phyloP scores from a whole-genome alignment of 2,888 invertebrate species.

The Meghimatium bilineatum region DNA sequence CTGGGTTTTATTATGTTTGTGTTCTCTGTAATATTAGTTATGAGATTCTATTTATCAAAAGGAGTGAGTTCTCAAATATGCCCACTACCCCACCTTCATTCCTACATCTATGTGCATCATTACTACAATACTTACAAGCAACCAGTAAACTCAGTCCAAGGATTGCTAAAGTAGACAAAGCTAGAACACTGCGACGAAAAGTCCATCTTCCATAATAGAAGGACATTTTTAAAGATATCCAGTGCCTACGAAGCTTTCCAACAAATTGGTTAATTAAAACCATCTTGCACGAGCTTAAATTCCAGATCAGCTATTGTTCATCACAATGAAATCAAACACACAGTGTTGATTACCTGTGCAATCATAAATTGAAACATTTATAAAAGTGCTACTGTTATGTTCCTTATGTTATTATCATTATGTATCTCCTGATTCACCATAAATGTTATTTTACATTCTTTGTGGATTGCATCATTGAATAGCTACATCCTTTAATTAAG shows the following conservation, averaged over 20 bases:
- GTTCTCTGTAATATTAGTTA: too few species aligned
- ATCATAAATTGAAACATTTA: neutral
- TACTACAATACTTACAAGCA: constrained; percentile 24
- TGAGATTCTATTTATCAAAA: too few species aligned
- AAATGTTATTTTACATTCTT: neutral
- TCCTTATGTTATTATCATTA: neutral
- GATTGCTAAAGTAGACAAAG: neutral
- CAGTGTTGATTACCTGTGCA: neutral
- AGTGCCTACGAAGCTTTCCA: constrained; percentile 25
- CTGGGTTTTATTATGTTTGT: too few species aligned
- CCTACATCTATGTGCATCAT: too few species aligned
- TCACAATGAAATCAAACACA: neutral
- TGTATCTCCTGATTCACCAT: neutral
- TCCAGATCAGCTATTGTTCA: neutral
- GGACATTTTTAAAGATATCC: constrained; percentile 28
- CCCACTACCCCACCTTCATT: too few species aligned
- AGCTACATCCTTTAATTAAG: too few species aligned
- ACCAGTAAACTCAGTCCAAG: constrained; percentile 18
- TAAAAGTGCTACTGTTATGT: neutral
- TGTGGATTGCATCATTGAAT: neutral
- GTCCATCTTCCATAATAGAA: constrained; percentile 39
- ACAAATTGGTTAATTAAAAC: neutral
- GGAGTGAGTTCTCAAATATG: too few species aligned
- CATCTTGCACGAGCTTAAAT: neutral
- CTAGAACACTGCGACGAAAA: constrained; percentile 9